Evolutionary conservation across 2,888 invertebrate genomes (phyloP), one percentile per base, ranked within the genome.

Genomic region (Leptinotarsa juncta): DNA sequence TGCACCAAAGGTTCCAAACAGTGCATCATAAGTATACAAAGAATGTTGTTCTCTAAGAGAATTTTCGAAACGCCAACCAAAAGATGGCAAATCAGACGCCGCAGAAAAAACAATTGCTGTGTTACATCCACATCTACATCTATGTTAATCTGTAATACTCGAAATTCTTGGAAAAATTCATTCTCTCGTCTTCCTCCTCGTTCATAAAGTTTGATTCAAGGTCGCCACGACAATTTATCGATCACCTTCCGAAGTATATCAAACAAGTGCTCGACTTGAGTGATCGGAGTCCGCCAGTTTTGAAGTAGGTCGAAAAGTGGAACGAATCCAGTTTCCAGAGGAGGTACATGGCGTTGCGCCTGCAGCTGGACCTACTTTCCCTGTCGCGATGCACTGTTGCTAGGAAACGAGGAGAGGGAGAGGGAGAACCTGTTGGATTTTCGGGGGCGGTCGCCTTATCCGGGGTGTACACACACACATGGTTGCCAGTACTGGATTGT

Each of bases 321-420:
- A 51, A 51, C 3, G 15, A 15, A 51, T 51, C 51, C 51, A 51
- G 42, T 18, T 23, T 60, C 60, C 57, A 20, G 74, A 50, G 26
- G 26, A n/a, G 75, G 73, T 65, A 68, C 60, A 69, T 69, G 71
- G 65, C 71, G 65, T 14, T 62, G 67, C 65, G 67, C 69, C 69
- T 73, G 74, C 76, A 76, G 72, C 76, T 71, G 76, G 76, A 76
- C 76, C 75, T 76, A 76, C 73, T 72, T 75, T 76, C 71, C 70
- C 76, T 23, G 72, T 73, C 62, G 12, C 62, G 67, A 70, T 76
- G 76, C 76, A 76, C 73, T 67, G 72, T 75, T 75, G 76, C 76
- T 53, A 76, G 71, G 76, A 51, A 65, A 73, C 73, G 72, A 69
- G 75, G n/a, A n/a, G n/a, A n/a, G 18, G 18, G 66, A 65, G 26